Evolutionary conservation across 2,113 vertebrate species (phyloP), one percentile per base, ranked within the genome.

Genomic region (Gnathonemus longibarbis): DNA sequence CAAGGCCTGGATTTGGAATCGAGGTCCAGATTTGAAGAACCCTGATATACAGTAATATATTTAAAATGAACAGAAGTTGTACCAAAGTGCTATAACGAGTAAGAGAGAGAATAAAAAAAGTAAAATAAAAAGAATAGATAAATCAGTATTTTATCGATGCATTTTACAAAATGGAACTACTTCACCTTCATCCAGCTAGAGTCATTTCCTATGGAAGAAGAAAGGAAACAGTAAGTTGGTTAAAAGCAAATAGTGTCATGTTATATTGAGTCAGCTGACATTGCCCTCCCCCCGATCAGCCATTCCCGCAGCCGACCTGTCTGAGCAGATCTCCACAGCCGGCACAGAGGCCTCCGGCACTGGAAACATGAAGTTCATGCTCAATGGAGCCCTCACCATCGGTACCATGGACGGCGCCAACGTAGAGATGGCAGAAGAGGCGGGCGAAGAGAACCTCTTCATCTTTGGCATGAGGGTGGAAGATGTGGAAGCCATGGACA

Each of bases 281-380:
- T 17, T 80, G 74, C 31, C 13, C 70, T 31, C 21, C 35, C 35
- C 91, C 91, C 74, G 92, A 94, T 45, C 94, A 99, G 98, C 98
- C 93, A 99, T 99, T 53, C 98, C 98, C 8, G 98, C 98, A 6
- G 97, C 98, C 0, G 98, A 99, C 92, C 93, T 99, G 92, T 99
- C 98, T 0, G 96, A 99, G 96, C 98, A 99, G 96, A 99, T 99
- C 91, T 99, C 98, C 93, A 99, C 98, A 0, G 98, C 98, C 0
- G 98, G 98, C 90, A 99, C 98, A 0, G 98, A 99, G 90, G 98
- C 98, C 0, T 99, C 98, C 0, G 98, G 98, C 1, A 99, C 98
- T 0, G 98, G 98, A 3, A 99, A 99, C 93, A 99, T 99, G 98
- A 99, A 99, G 91, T 99, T 99, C 95, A 99, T 99, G 98, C 94